Evolutionary conservation across 1,140 invertebrate genomes (phyloP), one percentile per base, ranked within the genome.

Genomic region (Drosophila nikananu): DNA sequence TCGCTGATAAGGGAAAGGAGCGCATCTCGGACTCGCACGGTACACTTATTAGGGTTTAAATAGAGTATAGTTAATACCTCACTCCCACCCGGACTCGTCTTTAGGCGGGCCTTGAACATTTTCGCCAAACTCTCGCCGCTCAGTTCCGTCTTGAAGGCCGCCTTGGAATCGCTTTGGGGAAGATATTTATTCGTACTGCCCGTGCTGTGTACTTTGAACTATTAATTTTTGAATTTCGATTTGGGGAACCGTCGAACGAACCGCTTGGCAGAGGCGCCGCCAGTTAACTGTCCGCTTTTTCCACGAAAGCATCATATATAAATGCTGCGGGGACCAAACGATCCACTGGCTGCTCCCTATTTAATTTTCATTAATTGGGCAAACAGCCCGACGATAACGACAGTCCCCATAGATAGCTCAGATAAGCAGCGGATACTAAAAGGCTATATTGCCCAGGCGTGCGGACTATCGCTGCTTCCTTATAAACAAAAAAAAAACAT

Each of bases 51-150:
- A 27, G 27, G 21, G 7, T 2, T 19, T 35, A 6, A 4, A 37
- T 7, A 66, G 44, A 32, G 17, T 21, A 13, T 39, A 57, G 21
- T 17, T 39, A 39, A 78, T 66, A 89, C 87, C 71, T 92, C 91
- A 52, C 73, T 75, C 63, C 75, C 75, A 73, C 84, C 80, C 71
- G 79, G 81, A 78, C 81, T 83, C 64, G 91, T 60, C 73, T 92
- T 92, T 54, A 92, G 77, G 41, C 91, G 91, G 68, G 80, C 79
- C 49, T 92, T 92, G 52, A 92, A 87, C 82, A 92, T 92, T 72
- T 81, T 92, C 54, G 80, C 89, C 63, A 92, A 87, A 87, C 74
- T 91, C 59, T 83, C 81, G 63, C 91, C 86, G 80, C 63, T 87
- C 21, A 91, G 73, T 81, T 91, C 87, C 89, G 84, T 91, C 60